phyloP scores from a whole-genome alignment of 2,113 vertebrate species.

The Periophthalmodon schlosseri region DNA sequence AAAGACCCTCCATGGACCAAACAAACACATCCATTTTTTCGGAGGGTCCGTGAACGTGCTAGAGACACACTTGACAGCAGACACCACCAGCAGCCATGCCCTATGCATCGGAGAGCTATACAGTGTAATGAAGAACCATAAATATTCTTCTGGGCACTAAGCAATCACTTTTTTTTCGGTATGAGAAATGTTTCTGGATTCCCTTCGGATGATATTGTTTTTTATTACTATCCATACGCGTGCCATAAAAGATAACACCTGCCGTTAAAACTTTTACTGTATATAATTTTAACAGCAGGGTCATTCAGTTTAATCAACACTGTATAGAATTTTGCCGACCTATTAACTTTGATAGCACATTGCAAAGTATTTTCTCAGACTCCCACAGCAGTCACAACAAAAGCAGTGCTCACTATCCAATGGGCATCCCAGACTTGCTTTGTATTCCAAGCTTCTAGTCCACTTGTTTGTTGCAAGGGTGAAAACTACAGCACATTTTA shows the following conservation, averaged over 20 bases:
- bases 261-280: neutral
- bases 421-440: no score
- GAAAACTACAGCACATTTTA: no score
- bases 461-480: no score
- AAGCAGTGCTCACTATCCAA: no score
- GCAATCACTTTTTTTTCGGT: neutral
- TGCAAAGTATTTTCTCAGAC: neutral
- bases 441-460: no score
- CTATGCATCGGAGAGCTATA: conserved; percentile 36
- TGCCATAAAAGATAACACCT: conserved; percentile 3
- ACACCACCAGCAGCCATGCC: conserved; percentile 13
- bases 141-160: conserved; percentile 37
- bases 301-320: neutral
- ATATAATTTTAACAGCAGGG: neutral
- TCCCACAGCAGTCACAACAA: neutral
- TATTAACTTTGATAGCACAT: neutral
- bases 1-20: conserved; percentile 29
- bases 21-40: conserved; percentile 25
- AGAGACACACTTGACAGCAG: conserved; percentile 18
- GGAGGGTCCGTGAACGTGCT: conserved; percentile 30
- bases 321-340: neutral
- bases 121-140: conserved; percentile 40
- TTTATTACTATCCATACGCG: conserved; percentile 33
- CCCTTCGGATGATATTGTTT: conserved; percentile 13
- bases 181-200: conserved; percentile 32